A percentile compares a stretch with the other conserved stretches of the same genome.
Evolutionary conservation across 2,113 vertebrate genomes (phyloP).

Genomic region (Centropristis striata): DNA sequence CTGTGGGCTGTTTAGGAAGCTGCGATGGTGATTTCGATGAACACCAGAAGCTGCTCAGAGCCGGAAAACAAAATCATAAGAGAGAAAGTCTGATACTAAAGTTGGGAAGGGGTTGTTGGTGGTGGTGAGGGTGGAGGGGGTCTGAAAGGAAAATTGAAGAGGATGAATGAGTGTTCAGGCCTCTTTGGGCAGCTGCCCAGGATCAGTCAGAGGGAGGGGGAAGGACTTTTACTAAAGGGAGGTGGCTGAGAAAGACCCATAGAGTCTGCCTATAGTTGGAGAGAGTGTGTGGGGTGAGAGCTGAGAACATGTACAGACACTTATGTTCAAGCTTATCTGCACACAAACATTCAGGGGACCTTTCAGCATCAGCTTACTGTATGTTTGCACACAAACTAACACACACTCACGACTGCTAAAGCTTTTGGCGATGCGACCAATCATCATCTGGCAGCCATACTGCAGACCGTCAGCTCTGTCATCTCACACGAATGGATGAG

Average conservation of each 20-base stretch:
- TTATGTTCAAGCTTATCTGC: too few relatives aligned
- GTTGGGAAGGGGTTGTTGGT: slow-evolving; percentile 39
- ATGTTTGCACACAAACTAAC: slow-evolving; percentile 6
- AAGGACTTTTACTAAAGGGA: slow-evolving; percentile 18
- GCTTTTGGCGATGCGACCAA: slow-evolving; percentile 10
- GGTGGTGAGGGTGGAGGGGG: slow-evolving; percentile 38
- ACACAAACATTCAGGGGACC: not conserved
- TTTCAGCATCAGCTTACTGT: not conserved
- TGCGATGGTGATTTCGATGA: slow-evolving; percentile 43
- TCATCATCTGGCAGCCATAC: slow-evolving; percentile 45
- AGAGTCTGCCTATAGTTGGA: slow-evolving; percentile 17
- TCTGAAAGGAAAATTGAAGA: slow-evolving; percentile 68
- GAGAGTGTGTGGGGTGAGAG: slow-evolving; percentile 10
- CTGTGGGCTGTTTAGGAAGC: slow-evolving; percentile 16
- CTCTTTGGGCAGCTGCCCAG: slow-evolving; percentile 81
- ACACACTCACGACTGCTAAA: not conserved
- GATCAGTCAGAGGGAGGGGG: slow-evolving; percentile 70
- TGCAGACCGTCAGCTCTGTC: not conserved
- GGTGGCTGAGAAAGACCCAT: slow-evolving; percentile 1
- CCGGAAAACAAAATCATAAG: slow-evolving; percentile 51
- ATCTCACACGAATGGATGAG: not conserved
- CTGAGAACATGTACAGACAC: not conserved
- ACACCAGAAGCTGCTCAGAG: slow-evolving; percentile 36
- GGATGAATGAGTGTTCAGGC: slow-evolving; percentile 74
- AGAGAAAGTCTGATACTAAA: slow-evolving; percentile 70